Evolutionary conservation across 2,888 invertebrate species (phyloP).

Genomic region (Frankliniella fusca): DNA sequence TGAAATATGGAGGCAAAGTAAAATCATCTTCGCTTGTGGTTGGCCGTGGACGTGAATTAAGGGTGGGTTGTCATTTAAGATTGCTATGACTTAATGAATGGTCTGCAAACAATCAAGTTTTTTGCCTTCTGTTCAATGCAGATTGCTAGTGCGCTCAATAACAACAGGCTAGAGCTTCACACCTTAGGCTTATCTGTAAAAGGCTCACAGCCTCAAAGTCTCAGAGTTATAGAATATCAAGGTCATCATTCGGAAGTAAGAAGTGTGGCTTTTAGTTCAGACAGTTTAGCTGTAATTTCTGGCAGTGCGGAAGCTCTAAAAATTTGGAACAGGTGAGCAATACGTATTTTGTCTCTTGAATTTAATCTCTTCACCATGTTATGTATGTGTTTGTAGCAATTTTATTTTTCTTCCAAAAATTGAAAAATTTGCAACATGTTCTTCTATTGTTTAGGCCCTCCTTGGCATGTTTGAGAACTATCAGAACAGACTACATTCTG

Average conservation of each 20-base stretch:
- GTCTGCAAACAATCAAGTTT: not conserved
- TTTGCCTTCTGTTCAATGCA: slow-evolving; percentile 37
- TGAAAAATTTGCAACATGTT: slow-evolving; percentile 32
- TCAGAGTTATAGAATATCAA: slow-evolving; percentile 63
- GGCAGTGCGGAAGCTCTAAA: slow-evolving; percentile 85
- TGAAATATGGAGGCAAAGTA: slow-evolving; percentile 55
- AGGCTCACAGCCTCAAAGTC: slow-evolving; percentile 53
- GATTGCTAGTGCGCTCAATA: slow-evolving; percentile 61
- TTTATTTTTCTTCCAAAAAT: slow-evolving; percentile 30
- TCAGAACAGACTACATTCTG: slow-evolving; percentile 63
- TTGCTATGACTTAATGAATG: not conserved
- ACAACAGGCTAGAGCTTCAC: slow-evolving; percentile 72
- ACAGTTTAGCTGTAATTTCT: slow-evolving; percentile 80
- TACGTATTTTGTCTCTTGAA: slow-evolving; percentile 20
- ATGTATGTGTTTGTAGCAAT: slow-evolving; percentile 2
- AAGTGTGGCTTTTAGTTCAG: slow-evolving; percentile 82
- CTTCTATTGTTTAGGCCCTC: slow-evolving; percentile 49
- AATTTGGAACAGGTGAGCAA: slow-evolving; percentile 79
- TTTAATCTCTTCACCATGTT: not conserved
- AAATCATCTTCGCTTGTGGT: slow-evolving; percentile 67
- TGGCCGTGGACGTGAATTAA: slow-evolving; percentile 66
- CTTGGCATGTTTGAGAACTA: slow-evolving; percentile 66
- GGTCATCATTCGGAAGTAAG: slow-evolving; percentile 91
- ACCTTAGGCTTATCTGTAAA: slow-evolving; percentile 54
- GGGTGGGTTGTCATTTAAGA: slow-evolving; percentile 47